Base-by-base conservation (phyloP, 1,140 invertebrate species). In the Scaptomyza graminum region DNA sequence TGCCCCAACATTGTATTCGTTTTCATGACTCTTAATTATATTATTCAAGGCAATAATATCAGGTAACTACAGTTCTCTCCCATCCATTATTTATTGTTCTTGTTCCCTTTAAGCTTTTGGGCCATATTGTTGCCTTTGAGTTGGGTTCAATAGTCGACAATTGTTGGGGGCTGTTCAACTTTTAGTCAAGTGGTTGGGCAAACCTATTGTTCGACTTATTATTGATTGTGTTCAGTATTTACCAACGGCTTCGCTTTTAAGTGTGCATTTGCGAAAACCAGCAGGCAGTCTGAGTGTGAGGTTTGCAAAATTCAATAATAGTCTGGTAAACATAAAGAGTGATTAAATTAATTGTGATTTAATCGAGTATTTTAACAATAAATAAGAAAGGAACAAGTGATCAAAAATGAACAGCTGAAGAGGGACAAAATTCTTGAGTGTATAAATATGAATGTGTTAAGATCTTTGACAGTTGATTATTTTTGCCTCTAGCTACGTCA, bases 1-100 rank as follows among this genome's bases (percentile, higher is more conserved):
- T 73, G 70, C 70, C 47, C 46, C 57, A 31, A 37, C 15, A 70
- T 77, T 77, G 61, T 49, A 37, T 57, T 64, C 63, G 54, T 66
- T 51, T 63, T 71, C 52, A 69, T 74, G 69, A 61, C 59, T 41
- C 68, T 77, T 77, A 87, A 84, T 81, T 87, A 76, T 61, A 68
- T 69, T 69, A 57, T 54, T 74, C 47, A 28, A 47, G 41, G 16
- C 16, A 44, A 18, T 15, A 3, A 5, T 50, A 28, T 13, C n/a
- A 6, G 2, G 28, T 50, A 50, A 31, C 22, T 50, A 3, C 22
- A 28, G n/a, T 8, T 12, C 22, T 25, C 1, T 12, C 11, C 18
- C 1, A 22, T 16, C 6, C 8, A 22, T 49, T 68, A 76, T 76
- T 73, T 61, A 80, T 72, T 63, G 46, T 60, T 62, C 37, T 62